Evolutionary conservation across 64 coral and sea anemone species (phyloP).

Genomic region (Dendronephthya gigantea): DNA sequence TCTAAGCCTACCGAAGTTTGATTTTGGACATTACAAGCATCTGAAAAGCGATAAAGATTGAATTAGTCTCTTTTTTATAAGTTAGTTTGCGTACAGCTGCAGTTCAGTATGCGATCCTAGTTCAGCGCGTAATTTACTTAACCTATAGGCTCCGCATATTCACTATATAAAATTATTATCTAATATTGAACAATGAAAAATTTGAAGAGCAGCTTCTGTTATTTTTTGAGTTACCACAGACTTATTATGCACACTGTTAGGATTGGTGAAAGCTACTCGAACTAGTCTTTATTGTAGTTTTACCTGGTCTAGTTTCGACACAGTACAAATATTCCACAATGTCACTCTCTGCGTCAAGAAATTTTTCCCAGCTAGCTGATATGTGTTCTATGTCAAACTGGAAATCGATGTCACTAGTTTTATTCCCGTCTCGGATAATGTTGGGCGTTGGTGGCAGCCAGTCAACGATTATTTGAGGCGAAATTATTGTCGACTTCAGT

Average conservation of each 20-base stretch:
- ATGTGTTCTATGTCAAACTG: constrained; percentile 53
- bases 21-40: background rate
- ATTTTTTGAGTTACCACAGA: too few relatives aligned
- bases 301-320: constrained; percentile 48
- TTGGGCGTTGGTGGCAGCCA: constrained; percentile 37
- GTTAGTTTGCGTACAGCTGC: too few relatives aligned
- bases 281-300: background rate
- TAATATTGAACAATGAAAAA: too few relatives aligned
- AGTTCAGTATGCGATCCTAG: too few relatives aligned
- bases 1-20: background rate
- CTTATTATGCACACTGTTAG: too few relatives aligned
- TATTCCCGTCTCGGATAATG: constrained; percentile 42
- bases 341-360: constrained; percentile 62
- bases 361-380: constrained; percentile 65
- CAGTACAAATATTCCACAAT: constrained; percentile 64
- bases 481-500: constrained; percentile 36
- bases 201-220: too few relatives aligned
- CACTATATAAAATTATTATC: too few relatives aligned
- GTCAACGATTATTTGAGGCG: constrained; percentile 60
- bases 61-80: background rate
- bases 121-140: too few relatives aligned
- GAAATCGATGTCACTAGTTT: constrained; percentile 44
- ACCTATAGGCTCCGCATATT: too few relatives aligned
- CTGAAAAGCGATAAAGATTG: background rate
- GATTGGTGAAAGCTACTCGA: too few relatives aligned